Conservation (phyloP, 1,140 invertebrate species). For the Sarcophaga peregrina region DNA sequence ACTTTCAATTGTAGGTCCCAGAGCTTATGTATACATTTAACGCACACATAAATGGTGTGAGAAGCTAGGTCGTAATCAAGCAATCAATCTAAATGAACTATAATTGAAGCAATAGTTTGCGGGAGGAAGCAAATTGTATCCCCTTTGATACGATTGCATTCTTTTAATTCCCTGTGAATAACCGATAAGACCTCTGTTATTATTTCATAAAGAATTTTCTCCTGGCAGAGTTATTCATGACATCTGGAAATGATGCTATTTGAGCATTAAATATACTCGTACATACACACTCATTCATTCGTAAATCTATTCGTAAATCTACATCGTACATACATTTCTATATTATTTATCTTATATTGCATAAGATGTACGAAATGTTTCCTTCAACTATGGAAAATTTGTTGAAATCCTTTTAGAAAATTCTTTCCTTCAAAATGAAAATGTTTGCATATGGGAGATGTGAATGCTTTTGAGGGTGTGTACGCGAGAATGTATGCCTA, state of each 20-base stretch:
- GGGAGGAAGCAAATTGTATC: too few relatives aligned
- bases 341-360: background rate
- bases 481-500: background rate
- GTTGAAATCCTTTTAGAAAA: conserved; percentile 1
- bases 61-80: too few relatives aligned
- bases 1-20: too few relatives aligned
- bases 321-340: background rate
- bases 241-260: conserved; percentile 26
- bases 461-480: background rate
- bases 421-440: background rate
- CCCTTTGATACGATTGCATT: background rate
- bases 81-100: too few relatives aligned
- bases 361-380: background rate
- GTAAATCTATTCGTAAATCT: too few relatives aligned
- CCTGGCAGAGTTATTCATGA: background rate
- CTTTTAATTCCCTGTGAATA: background rate
- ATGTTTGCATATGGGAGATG: background rate
- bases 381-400: background rate
- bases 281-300: too few relatives aligned
- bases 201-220: background rate
- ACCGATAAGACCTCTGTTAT: background rate
- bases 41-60: too few relatives aligned
- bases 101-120: too few relatives aligned
- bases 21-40: too few relatives aligned
- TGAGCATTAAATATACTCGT: background rate